Percentiles rank a stretch among this genome's conserved stretches.
Evolutionary conservation across 1,140 invertebrate species (phyloP).

Genomic region (Eupeodes corollae): DNA sequence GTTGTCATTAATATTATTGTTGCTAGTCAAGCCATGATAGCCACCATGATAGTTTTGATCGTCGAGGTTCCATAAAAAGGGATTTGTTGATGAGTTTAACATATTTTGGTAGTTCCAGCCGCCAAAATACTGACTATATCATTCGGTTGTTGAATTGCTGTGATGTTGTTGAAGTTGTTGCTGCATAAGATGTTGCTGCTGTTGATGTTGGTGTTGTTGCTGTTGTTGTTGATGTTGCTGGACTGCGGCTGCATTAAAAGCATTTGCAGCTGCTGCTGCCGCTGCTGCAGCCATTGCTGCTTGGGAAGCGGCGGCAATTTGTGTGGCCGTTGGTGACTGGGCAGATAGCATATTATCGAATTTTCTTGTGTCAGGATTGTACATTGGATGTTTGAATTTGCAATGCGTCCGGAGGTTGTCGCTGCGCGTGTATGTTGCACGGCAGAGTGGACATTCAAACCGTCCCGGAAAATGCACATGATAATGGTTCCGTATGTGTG

Average conservation of each 20-base stretch:
- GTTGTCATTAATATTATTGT: neutral
- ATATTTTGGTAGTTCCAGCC: constrained; percentile 24
- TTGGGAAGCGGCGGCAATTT: constrained; percentile 42
- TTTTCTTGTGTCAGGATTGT: constrained; percentile 68
- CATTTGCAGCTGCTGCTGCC: constrained; percentile 27
- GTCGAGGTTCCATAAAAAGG: constrained; percentile 21
- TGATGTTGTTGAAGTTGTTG: constrained; percentile 35
- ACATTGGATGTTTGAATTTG: constrained; percentile 76
- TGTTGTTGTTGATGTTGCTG: constrained; percentile 25
- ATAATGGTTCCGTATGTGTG: constrained; percentile 82
- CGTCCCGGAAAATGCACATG: constrained; percentile 80
- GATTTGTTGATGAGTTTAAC: constrained; percentile 6
- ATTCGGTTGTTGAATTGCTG: constrained; percentile 33
- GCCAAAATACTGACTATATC: constrained; percentile 32
- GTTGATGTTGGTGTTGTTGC: constrained; percentile 29
- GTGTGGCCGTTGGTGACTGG: constrained; percentile 41
- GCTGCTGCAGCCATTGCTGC: constrained; percentile 32
- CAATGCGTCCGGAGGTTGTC: constrained; percentile 79
- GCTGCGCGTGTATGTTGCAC: constrained; percentile 74
- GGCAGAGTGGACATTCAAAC: constrained; percentile 76
- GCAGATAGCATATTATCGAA: constrained; percentile 54
- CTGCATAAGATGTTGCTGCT: constrained; percentile 19
- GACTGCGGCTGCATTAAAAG: constrained; percentile 29
- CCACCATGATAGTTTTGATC: constrained; percentile 7
- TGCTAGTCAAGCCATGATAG: neutral